A percentile compares a stretch with the other conserved stretches of the same genome.
Evolutionary conservation across 1,140 invertebrate genomes (phyloP).

Genomic region (Magallana angulata): DNA sequence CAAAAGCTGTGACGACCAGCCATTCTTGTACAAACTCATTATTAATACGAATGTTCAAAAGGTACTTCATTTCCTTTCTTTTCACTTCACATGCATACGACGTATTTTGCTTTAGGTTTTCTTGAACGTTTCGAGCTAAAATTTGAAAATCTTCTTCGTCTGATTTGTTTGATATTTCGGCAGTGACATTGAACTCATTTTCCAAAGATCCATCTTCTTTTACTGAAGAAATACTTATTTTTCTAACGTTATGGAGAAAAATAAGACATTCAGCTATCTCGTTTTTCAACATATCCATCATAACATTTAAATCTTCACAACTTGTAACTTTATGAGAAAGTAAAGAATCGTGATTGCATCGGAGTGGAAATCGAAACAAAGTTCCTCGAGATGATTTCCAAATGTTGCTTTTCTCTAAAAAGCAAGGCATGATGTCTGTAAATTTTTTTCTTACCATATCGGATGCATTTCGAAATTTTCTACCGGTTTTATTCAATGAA

Average conservation of each 20-base stretch:
- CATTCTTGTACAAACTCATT: background rate
- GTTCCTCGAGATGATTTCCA: constrained; percentile 56
- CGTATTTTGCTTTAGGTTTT: background rate
- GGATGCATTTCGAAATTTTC: constrained; percentile 61
- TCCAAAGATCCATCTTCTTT: constrained; percentile 42
- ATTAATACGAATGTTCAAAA: background rate
- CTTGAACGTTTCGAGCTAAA: background rate
- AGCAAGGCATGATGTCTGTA: constrained; percentile 64
- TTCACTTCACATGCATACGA: background rate
- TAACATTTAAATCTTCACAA: constrained; percentile 41
- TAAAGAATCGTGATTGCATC: constrained; percentile 64
- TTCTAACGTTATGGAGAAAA: constrained; percentile 67
- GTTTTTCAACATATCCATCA: constrained; percentile 64
- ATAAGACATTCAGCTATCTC: constrained; percentile 66
- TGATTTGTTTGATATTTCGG: background rate
- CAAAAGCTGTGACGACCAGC: background rate
- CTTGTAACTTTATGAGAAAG: constrained; percentile 58
- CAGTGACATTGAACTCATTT: constrained; percentile 54
- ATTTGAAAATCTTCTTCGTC: background rate
- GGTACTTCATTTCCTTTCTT: background rate
- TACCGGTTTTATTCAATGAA: background rate
- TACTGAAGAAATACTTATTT: constrained; percentile 64
- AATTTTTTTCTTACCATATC: constrained; percentile 56
- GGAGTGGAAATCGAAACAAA: constrained; percentile 70
- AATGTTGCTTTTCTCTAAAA: constrained; percentile 41